phyloP scores from a whole-genome alignment of 1,140 invertebrate species.

The Nephila pilipes region DNA sequence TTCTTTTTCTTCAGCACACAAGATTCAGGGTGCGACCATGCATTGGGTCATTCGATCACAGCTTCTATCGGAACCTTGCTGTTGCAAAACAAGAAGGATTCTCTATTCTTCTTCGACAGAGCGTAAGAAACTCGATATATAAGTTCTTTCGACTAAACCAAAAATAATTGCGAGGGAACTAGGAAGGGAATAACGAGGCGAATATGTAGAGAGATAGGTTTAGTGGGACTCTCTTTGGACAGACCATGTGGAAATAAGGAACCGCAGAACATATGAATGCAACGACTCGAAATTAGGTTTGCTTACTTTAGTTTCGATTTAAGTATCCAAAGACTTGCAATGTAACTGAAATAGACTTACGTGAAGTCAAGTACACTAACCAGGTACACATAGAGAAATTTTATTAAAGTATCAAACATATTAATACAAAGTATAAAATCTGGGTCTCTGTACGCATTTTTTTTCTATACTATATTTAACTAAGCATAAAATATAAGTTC shows the following conservation, averaged over 20 bases:
- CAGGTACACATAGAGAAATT: too few relatives aligned
- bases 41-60: slow-evolving; percentile 23
- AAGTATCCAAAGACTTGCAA: too few relatives aligned
- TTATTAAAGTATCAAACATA: too few relatives aligned
- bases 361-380: too few relatives aligned
- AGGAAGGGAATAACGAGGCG: not conserved
- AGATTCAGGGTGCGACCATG: not conserved
- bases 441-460: too few relatives aligned
- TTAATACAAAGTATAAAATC: too few relatives aligned
- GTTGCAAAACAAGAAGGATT: not conserved
- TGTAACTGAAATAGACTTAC: too few relatives aligned
- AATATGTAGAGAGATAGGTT: slow-evolving; percentile 9
- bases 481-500: too few relatives aligned
- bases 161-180: slow-evolving; percentile 3
- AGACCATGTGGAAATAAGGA: not conserved
- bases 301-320: too few relatives aligned
- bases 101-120: not conserved
- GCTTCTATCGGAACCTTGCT: not conserved
- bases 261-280: not conserved
- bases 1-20: not conserved
- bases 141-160: slow-evolving; percentile 1
- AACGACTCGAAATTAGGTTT: not conserved
- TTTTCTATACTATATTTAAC: too few relatives aligned
- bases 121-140: slow-evolving; percentile 34
- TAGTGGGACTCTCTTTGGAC: not conserved